These are phyloP conservation scores for Halichondria panicea DNA, from an alignment of 37 sponge, comb jelly and placozoan genomes.

Conservation along the genomic window DNA sequence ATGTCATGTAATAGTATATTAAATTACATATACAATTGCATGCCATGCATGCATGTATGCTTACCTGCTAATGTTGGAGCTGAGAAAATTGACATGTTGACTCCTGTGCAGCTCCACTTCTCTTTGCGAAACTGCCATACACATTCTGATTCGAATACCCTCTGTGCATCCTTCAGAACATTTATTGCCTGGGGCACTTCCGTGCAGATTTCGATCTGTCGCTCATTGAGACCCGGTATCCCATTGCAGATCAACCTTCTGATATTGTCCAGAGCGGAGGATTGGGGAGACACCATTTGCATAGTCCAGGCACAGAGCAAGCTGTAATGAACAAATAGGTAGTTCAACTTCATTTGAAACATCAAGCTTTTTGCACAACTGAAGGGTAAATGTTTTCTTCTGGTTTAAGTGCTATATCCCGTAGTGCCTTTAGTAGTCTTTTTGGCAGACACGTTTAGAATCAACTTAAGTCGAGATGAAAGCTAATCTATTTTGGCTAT, in stretches of 20 bases:
- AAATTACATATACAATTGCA: neutral
- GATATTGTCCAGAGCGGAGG: no score
- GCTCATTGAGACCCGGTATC: conserved; percentile 11
- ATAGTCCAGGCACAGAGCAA: no score
- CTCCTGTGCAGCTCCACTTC: conserved; percentile 44
- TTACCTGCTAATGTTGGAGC: conserved; percentile 5
- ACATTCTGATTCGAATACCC: conserved; percentile 16
- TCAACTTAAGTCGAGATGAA: no score
- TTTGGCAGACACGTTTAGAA: no score
- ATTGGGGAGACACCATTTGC: no score
- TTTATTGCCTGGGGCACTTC: conserved; percentile 15
- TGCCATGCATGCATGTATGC: neutral
- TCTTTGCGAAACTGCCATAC: conserved; percentile 45
- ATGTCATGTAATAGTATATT: neutral
- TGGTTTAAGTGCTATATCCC: no score
- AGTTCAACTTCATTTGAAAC: no score
- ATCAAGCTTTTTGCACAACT: no score
- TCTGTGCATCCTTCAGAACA: neutral
- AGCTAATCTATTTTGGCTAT: no score
- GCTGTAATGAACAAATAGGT: no score
- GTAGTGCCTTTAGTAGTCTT: no score
- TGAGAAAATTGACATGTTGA: conserved; percentile 15
- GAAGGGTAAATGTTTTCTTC: no score
- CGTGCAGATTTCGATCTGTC: conserved; percentile 33
- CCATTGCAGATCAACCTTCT: conserved; percentile 21